Percentiles rank a stretch among this genome's conserved stretches.
These are phyloP conservation scores for Drosophila picticornis DNA, from an alignment of 2,888 invertebrate genomes.

Conservation along the genomic window DNA sequence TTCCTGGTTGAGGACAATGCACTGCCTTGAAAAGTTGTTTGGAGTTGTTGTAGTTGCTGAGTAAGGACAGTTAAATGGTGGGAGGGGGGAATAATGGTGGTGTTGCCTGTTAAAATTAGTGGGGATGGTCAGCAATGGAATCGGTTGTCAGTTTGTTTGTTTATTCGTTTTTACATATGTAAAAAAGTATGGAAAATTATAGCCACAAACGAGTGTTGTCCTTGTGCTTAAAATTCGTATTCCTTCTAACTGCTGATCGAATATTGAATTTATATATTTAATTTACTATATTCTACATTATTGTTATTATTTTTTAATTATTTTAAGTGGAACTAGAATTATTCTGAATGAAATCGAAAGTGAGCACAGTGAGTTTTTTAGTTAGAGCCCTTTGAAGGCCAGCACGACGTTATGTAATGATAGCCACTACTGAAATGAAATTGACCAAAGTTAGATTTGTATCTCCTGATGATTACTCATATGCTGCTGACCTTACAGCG, in stretches of 20 bases:
- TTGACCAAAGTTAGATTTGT: constrained; percentile 75
- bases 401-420: constrained; percentile 69
- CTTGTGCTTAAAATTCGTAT: not conserved
- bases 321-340: not conserved
- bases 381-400: constrained; percentile 59
- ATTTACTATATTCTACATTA: not conserved
- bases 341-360: not conserved
- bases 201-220: not conserved
- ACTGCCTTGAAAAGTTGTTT: constrained; percentile 67
- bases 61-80: constrained; percentile 2
- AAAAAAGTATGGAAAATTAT: not conserved
- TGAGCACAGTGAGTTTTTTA: constrained; percentile 2
- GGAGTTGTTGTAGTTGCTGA: constrained; percentile 7
- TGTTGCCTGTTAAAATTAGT: constrained; percentile 18
- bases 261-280: not conserved
- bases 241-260: not conserved
- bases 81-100: not conserved
- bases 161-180: not conserved
- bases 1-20: constrained; percentile 75
- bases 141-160: constrained; percentile 41
- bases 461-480: constrained; percentile 77
- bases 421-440: constrained; percentile 59
- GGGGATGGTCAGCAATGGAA: constrained; percentile 38
- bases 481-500: constrained; percentile 52
- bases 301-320: not conserved